Evolutionary conservation across 2,797 vertebrate genomes (phyloP).

Genomic region (Alectoris magna): DNA sequence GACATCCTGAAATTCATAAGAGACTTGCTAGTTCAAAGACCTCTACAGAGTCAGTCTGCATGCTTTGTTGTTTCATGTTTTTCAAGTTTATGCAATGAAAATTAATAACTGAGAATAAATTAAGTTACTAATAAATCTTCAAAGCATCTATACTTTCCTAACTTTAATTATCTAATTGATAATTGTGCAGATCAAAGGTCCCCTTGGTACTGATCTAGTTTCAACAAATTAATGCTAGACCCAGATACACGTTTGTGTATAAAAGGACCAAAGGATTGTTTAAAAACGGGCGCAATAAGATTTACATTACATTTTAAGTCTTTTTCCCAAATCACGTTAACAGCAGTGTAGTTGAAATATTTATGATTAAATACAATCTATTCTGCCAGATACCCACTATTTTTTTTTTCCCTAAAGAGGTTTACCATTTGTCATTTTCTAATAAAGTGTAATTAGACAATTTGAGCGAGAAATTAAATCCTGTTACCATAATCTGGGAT

Average conservation of each 20-base stretch:
- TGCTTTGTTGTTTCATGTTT: slow-evolving; percentile 23
- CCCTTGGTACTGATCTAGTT: neutral
- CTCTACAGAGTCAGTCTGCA: neutral
- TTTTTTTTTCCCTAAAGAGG: neutral
- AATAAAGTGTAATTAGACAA: neutral
- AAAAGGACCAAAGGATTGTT: neutral
- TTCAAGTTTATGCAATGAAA: slow-evolving; percentile 4
- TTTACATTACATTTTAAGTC: neutral
- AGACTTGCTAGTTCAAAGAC: slow-evolving; percentile 38
- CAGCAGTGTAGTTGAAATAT: neutral
- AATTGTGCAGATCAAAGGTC: slow-evolving; percentile 25
- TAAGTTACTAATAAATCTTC: slow-evolving; percentile 41
- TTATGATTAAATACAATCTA: neutral
- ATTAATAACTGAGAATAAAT: slow-evolving; percentile 10
- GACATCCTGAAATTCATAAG: neutral
- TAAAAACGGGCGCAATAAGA: neutral
- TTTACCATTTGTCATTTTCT: neutral
- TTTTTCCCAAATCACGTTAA: neutral
- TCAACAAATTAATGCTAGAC: slow-evolving; percentile 17
- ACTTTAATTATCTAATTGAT: slow-evolving; percentile 48
- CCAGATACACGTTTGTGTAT: neutral
- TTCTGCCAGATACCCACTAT: neutral
- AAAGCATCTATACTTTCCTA: slow-evolving; percentile 5
- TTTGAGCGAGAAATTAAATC: neutral
- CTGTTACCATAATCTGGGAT: neutral